These are phyloP conservation scores for Myrmophylax atrothorax DNA, from an alignment of 2,113 vertebrate species.

Conservation along the genomic window DNA sequence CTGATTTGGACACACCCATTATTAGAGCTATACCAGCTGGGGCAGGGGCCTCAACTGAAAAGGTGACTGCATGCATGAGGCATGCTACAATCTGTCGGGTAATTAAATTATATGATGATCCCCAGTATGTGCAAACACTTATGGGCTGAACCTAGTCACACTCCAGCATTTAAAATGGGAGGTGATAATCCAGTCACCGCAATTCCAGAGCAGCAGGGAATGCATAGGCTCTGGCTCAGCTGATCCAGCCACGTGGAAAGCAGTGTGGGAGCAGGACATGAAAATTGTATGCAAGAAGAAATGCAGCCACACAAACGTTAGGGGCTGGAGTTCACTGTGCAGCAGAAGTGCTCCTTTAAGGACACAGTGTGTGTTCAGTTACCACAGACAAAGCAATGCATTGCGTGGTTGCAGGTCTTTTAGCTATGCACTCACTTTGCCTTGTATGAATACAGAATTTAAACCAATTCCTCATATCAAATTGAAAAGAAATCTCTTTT, in stretches of 20 bases:
- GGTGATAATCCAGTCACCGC: background rate
- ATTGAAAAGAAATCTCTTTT: background rate
- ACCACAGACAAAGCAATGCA: background rate
- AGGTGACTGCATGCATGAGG: background rate
- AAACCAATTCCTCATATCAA: background rate
- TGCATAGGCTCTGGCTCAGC: background rate
- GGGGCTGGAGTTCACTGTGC: background rate
- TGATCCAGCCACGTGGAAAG: background rate
- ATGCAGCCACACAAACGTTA: background rate
- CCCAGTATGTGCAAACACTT: background rate
- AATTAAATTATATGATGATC: background rate
- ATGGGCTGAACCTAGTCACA: background rate
- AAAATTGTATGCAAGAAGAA: background rate
- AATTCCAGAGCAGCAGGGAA: background rate
- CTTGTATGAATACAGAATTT: background rate
- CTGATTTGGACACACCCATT: background rate
- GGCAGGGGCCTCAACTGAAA: background rate
- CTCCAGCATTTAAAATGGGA: background rate
- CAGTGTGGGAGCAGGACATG: constrained; percentile 1
- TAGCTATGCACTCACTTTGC: constrained; percentile 34
- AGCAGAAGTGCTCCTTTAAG: background rate
- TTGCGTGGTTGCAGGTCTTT: constrained; percentile 5
- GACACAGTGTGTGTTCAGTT: background rate
- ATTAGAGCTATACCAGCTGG: background rate
- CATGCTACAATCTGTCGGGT: background rate